phyloP scores from a whole-genome alignment of 2,797 vertebrate species.

The Scomberomorus guttatus region DNA sequence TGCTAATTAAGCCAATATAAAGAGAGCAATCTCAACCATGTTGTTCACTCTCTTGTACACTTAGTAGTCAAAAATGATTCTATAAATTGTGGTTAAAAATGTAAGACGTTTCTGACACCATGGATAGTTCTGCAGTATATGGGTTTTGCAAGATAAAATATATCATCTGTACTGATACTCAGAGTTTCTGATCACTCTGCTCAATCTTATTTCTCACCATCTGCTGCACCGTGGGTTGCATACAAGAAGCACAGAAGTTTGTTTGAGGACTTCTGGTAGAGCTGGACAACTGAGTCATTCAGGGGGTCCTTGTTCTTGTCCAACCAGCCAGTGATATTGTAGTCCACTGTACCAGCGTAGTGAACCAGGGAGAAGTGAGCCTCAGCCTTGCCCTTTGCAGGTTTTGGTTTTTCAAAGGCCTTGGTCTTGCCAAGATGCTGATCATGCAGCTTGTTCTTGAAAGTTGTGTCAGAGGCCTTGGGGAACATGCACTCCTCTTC shows the following conservation, averaged over 20 bases:
- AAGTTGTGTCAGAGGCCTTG: constrained; percentile 70
- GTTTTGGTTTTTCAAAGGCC: constrained; percentile 68
- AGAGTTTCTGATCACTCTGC: too few relatives aligned
- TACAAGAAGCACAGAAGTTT: constrained; percentile 85
- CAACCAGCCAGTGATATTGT: constrained; percentile 86
- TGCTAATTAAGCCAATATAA: too few relatives aligned
- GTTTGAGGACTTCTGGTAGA: constrained; percentile 86
- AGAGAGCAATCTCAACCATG: too few relatives aligned
- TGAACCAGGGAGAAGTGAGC: constrained; percentile 87
- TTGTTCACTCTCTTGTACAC: too few relatives aligned
- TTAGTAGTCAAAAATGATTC: too few relatives aligned
- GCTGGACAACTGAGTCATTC: constrained; percentile 85
- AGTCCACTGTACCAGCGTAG: constrained; percentile 88
- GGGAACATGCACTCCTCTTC: constrained; percentile 98
- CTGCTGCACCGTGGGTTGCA: constrained; percentile 70
- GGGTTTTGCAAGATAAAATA: too few relatives aligned
- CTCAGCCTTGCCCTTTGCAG: constrained; percentile 84
- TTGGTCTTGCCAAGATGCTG: constrained; percentile 34
- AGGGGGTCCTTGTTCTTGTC: constrained; percentile 89
- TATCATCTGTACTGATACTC: too few relatives aligned
- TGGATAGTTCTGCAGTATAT: too few relatives aligned
- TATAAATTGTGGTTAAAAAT: too few relatives aligned
- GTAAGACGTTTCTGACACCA: too few relatives aligned
- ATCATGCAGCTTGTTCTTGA: constrained; percentile 30
- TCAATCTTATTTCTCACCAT: constrained; percentile 43